phyloP scores from a whole-genome alignment of 2,888 invertebrate genomes.

The Trachelus tabidus region DNA sequence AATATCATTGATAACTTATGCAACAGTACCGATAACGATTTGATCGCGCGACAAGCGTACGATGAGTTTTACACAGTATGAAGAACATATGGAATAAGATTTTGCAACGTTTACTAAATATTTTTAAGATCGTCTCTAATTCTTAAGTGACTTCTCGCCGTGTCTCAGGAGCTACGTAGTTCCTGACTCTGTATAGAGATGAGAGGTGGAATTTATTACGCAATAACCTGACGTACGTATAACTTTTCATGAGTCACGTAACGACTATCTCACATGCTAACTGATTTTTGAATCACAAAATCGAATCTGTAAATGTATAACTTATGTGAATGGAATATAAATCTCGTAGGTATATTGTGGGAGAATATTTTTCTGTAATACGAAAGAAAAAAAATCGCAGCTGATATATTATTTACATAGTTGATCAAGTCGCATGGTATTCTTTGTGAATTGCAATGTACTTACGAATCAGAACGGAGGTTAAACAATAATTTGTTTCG shows the following conservation, averaged over 20 bases:
- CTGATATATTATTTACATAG: neutral
- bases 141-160: neutral
- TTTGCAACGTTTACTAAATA: neutral
- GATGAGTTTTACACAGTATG: neutral
- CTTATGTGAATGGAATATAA: neutral
- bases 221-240: neutral
- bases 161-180: neutral
- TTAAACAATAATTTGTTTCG: neutral
- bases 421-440: neutral
- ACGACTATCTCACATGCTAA: neutral
- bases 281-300: neutral
- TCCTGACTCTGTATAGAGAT: neutral
- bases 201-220: neutral
- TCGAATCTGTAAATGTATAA: neutral
- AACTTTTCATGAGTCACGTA: neutral
- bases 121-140: neutral
- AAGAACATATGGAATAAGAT: neutral
- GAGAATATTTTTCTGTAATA: neutral
- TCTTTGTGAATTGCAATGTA: neutral
- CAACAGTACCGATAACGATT: neutral
- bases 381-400: neutral
- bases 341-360: neutral
- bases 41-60: neutral
- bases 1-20: neutral
- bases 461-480: neutral